Base-by-base conservation (phyloP, 2,113 vertebrate genomes). In the Hypanus sabinus region DNA sequence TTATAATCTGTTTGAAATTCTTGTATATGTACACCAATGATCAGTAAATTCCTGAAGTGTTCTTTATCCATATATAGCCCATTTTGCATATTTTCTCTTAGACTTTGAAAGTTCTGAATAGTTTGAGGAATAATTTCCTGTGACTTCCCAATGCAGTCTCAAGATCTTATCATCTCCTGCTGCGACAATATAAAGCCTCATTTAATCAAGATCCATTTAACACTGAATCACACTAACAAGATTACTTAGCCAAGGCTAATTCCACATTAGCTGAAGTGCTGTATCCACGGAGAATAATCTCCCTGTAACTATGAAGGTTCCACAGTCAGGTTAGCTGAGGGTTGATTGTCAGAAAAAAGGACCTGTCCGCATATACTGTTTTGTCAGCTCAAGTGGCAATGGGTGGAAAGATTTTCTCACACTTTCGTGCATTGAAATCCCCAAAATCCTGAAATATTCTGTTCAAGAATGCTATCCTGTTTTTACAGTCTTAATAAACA, bases 161-260 rank as follows among this genome's bases (percentile, higher is more conserved):
- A 93, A 93, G 68, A 73, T 93, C 85, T 88, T 95, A 95, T 95
- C 95, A 94, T 96, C 96, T 96, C 96, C 96, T 95, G 96, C 96
- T 96, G 96, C 94, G 96, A 95, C 33, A 94, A 94, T 94, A 95
- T 95, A 95, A 96, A 96, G 96, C 95, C 95, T 94, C 95, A 95
- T 96, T 96, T 95, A 96, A 96, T 95, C 95, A 95, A 95, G 96
- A 95, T 96, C 96, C 95, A 94, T 95, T 96, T 96, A 96, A 95
- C 95, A 95, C 95, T 95, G 96, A 96, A 95, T 96, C 95, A 95
- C 7, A 27, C 95, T 96, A 96, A 96, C 95, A 94, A 96, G 96
- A 95, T 94, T 95, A 94, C 95, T 94, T 94, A 95, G 95, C 95
- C 95, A 70, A 95, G 96, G 95, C 95, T 95, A 95, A 95, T 95